Conservation (phyloP, 2,888 invertebrate species). For the Globia sparganii region DNA sequence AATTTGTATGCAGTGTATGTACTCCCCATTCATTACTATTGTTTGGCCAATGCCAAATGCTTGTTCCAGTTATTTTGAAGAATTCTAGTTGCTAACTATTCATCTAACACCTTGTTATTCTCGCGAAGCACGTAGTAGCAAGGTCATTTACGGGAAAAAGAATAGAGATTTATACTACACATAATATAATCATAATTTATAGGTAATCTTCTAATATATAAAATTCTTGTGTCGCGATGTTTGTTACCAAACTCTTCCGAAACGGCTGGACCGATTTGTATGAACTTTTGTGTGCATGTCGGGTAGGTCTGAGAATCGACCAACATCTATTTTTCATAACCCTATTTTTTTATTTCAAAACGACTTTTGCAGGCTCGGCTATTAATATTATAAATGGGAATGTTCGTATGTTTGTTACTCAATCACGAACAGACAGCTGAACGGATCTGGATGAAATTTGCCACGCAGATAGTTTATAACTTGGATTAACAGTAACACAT, state of each 20-base stretch:
- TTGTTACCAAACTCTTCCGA: no score
- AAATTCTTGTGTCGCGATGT: no score
- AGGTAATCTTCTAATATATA: no score
- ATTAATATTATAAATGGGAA: neutral
- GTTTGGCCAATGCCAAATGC: slow-evolving; percentile 24
- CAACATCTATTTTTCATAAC: no score
- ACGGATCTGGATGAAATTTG: neutral
- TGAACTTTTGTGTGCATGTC: no score
- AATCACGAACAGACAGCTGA: neutral
- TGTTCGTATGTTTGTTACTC: neutral
- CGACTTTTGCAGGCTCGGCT: no score
- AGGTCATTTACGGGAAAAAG: slow-evolving; percentile 27
- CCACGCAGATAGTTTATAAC: no score
- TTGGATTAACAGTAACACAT: no score
- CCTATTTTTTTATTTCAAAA: no score
- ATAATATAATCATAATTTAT: neutral
- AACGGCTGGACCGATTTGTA: no score
- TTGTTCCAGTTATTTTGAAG: slow-evolving; percentile 38
- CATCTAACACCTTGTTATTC: slow-evolving; percentile 16
- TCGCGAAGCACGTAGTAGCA: neutral
- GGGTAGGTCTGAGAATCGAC: no score
- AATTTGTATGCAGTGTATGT: slow-evolving; percentile 42
- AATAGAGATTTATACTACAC: neutral
- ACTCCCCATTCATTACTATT: slow-evolving; percentile 38
- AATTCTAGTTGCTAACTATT: slow-evolving; percentile 39